These are phyloP conservation scores for Rhineura floridana DNA, from an alignment of 2,113 vertebrate species.

Conservation along the genomic window DNA sequence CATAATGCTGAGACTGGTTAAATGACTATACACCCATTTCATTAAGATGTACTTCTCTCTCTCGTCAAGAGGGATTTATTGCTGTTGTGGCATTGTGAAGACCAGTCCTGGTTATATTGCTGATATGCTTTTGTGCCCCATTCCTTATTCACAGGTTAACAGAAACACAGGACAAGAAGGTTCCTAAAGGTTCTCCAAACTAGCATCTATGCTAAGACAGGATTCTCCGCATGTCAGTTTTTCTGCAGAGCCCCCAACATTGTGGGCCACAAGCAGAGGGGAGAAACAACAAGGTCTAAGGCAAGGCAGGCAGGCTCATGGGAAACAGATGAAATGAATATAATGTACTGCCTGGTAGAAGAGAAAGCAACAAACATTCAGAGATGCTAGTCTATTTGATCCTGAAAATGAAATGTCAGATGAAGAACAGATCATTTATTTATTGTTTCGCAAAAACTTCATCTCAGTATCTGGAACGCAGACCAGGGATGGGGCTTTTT, in stretches of 20 bases:
- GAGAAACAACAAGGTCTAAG: not conserved
- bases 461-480: not conserved
- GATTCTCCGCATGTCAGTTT: too few relatives aligned
- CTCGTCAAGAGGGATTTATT: not conserved
- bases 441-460: not conserved
- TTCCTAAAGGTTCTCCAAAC: too few relatives aligned
- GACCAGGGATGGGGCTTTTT: too few relatives aligned
- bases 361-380: not conserved
- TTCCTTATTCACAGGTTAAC: not conserved
- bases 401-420: not conserved
- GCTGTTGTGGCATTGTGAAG: not conserved
- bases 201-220: too few relatives aligned
- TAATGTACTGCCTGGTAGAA: not conserved
- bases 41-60: not conserved
- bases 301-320: not conserved
- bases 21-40: not conserved
- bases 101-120: not conserved
- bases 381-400: not conserved
- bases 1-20: not conserved
- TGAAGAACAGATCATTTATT: not conserved
- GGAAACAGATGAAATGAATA: not conserved
- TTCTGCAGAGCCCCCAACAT: too few relatives aligned
- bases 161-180: not conserved
- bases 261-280: not conserved
- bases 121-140: not conserved